phyloP scores from a whole-genome alignment of 1,140 invertebrate species.

The Lepidurus packardi region DNA sequence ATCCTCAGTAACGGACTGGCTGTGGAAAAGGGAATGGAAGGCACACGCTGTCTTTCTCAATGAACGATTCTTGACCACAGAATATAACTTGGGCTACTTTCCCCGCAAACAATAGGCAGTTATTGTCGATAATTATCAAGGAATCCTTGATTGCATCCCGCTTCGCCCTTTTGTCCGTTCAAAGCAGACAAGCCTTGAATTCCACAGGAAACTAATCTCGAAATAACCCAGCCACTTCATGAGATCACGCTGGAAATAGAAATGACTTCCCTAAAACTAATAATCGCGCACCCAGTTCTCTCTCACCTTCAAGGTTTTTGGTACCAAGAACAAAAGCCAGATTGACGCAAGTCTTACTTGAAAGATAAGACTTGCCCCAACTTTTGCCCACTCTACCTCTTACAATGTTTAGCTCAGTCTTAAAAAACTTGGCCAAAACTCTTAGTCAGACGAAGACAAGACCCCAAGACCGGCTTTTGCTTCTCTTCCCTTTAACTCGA shows the following conservation, averaged over 20 bases:
- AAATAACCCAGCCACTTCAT: not conserved
- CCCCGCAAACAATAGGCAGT: not conserved
- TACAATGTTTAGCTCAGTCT: not conserved
- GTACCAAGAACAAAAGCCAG: not conserved
- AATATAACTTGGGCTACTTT: not conserved
- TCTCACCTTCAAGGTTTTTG: not conserved
- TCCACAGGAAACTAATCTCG: not conserved
- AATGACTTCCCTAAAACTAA: not conserved
- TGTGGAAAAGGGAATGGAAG: not conserved
- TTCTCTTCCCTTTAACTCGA: slow-evolving; percentile 4
- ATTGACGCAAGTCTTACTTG: not conserved
- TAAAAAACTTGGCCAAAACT: not conserved
- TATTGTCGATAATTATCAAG: not conserved
- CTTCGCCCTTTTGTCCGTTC: not conserved
- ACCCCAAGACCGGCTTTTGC: not conserved
- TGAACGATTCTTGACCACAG: slow-evolving; percentile 13
- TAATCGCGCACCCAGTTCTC: not conserved
- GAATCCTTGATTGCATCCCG: not conserved
- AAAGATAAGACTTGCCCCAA: slow-evolving; percentile 5
- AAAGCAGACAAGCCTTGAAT: not conserved
- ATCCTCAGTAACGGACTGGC: not conserved
- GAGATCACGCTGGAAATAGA: not conserved
- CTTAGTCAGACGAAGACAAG: not conserved
- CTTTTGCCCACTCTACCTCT: not conserved
- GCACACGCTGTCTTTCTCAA: slow-evolving; percentile 14